Evolutionary conservation across 2,797 vertebrate genomes (phyloP), one percentile per base, ranked within the genome.

Genomic region (Tokudaia tokunoshimensis): DNA sequence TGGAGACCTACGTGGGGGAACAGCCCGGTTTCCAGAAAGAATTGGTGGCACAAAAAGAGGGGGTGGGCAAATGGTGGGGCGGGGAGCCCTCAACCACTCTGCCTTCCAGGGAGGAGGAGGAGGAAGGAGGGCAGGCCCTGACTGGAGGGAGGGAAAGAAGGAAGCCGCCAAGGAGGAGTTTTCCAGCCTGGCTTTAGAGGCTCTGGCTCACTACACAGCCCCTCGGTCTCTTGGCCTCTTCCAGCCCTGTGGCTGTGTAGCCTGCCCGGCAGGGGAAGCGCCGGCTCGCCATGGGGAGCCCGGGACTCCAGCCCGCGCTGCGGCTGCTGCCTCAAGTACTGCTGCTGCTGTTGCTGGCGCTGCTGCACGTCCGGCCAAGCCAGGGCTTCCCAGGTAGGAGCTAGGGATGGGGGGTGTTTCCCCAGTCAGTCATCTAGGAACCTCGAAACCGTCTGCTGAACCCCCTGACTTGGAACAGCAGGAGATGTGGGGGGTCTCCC

Each of bases 281-380:
- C 94, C 80, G 9, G 95, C 22, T 95, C 91, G 97, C 94, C 97
- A 98, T 99, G 98, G 96, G 97, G 97, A 98, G 96, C 96, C 44
- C 92, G 79, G 96, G 91, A 82, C 94, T 97, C 67, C 37, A 61
- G 96, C 86, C 98, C 26, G 93, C 82, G 82, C 94, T 98, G 96
- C 96, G 98, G 96, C 96, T 97, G 72, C 95, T 80, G 79, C 88
- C 11, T 22, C 76, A 76, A 52, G 92, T 89, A 81, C 81, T 87
- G 89, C 74, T 95, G 89, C 74, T 95, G 76, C 90, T 96, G 26
- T 91, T 96, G 31, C 96, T 98, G 95, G 97, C 98, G 55, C 95
- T 97, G 84, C 92, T 98, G 87, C 82, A 61, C 6, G 81, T 97
- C 94, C 87, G 89, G 61, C 92, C 50, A 65, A 97, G 97, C 97